phyloP scores from a whole-genome alignment of 2,888 invertebrate genomes.

The Deilephila elpenor region DNA sequence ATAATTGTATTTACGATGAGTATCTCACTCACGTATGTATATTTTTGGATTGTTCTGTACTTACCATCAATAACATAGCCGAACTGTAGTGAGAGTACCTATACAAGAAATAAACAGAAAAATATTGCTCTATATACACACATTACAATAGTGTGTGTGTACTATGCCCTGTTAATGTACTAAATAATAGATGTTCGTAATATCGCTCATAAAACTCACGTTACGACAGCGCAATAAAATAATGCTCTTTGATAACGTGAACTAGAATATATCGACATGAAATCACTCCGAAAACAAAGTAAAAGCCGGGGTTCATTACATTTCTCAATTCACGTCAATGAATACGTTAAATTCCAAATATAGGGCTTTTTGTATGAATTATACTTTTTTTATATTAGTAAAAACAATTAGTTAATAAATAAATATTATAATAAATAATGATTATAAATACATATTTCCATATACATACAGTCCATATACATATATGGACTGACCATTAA shows the following conservation, averaged over 20 bases:
- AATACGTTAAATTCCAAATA: not conserved
- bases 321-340: not conserved
- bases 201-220: constrained; percentile 14
- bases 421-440: no score
- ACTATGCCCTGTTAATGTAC: not conserved
- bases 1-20: no score
- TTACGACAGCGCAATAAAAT: constrained; percentile 15
- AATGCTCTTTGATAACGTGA: not conserved
- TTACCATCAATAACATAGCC: no score
- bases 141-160: not conserved
- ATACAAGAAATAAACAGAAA: not conserved
- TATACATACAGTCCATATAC: no score
- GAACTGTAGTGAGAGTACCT: no score
- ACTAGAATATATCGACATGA: not conserved
- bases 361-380: no score
- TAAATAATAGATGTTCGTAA: not conserved
- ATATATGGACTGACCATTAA: no score
- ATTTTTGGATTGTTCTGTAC: no score
- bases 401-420: no score
- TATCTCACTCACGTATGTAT: no score
- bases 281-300: not conserved
- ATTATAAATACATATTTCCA: no score
- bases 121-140: not conserved
- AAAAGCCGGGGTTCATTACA: not conserved
- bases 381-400: no score